Evolutionary conservation across 2,797 vertebrate genomes (phyloP).

Genomic region (Pangasius djambal): DNA sequence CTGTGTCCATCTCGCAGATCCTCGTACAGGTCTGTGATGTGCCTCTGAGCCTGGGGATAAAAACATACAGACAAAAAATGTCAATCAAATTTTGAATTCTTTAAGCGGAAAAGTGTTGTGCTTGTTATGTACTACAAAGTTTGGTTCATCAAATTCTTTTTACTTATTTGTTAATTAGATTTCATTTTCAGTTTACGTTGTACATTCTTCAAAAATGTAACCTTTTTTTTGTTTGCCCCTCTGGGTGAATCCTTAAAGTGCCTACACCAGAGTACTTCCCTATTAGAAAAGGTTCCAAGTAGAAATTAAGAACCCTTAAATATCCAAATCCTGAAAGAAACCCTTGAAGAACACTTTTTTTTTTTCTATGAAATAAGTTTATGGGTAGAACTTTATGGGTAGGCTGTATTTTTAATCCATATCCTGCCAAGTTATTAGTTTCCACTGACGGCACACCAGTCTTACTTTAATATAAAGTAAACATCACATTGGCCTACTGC

Average conservation of each 20-base stretch:
- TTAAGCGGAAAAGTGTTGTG: neutral
- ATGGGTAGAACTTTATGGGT: neutral
- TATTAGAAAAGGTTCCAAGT: neutral
- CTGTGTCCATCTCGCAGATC: constrained; percentile 96
- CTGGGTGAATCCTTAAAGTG: neutral
- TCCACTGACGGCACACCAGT: neutral
- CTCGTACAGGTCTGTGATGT: constrained; percentile 93
- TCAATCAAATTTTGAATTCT: neutral
- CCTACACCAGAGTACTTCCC: neutral
- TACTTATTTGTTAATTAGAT: neutral
- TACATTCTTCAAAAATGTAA: neutral
- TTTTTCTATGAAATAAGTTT: neutral
- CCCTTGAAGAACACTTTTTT: neutral
- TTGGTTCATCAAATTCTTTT: neutral
- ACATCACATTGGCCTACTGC: neutral
- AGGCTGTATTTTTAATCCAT: neutral
- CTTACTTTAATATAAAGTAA: neutral
- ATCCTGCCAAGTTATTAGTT: neutral
- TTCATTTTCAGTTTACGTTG: neutral
- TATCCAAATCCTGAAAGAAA: neutral
- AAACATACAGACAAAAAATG: neutral
- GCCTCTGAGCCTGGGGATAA: constrained; percentile 83
- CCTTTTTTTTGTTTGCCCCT: neutral
- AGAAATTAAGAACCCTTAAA: neutral
- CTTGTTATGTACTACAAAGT: neutral